Evolutionary conservation across 53 echinoderm and acorn worm genomes (phyloP).

Genomic region (Holothuria leucospilota): DNA sequence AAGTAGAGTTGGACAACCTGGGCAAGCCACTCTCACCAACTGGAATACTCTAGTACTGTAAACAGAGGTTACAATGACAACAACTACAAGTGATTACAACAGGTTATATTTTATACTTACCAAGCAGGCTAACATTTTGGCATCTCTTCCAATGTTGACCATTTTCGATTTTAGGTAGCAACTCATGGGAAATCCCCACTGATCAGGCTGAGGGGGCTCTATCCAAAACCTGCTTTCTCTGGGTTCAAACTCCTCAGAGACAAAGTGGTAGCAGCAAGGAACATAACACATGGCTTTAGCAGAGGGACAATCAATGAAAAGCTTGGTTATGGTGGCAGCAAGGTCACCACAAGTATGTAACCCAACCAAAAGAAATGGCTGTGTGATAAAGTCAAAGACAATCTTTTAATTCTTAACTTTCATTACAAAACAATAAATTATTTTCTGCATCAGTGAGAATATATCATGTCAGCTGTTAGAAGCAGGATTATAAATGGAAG

Average conservation of each 20-base stretch:
- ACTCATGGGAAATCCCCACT: conserved; percentile 93
- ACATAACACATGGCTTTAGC: conserved; percentile 73
- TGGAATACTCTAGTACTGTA: too few relatives aligned
- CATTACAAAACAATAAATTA: background rate
- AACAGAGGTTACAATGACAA: too few relatives aligned
- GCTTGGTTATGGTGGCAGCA: conserved; percentile 75
- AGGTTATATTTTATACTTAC: conserved; percentile 45
- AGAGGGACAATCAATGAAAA: conserved; percentile 70
- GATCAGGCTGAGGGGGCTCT: conserved; percentile 40
- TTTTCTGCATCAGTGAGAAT: too few relatives aligned
- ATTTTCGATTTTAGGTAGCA: conserved; percentile 61
- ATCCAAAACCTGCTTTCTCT: conserved; percentile 62
- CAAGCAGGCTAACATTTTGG: conserved; percentile 86
- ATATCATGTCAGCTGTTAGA: too few relatives aligned
- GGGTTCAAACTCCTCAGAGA: conserved; percentile 88
- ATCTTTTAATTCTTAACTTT: background rate
- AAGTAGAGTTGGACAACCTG: too few relatives aligned
- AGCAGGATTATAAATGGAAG: too few relatives aligned
- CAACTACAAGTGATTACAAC: too few relatives aligned
- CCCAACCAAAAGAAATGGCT: conserved; percentile 83
- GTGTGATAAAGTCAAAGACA: conserved; percentile 4
- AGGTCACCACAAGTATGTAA: conserved; percentile 97
- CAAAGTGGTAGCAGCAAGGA: conserved; percentile 84
- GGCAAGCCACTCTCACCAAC: too few relatives aligned
- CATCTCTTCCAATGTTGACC: conserved; percentile 67